Evolutionary conservation across 2,888 invertebrate species (phyloP), one percentile per base, ranked within the genome.

Genomic region (Phaonia tiefii): DNA sequence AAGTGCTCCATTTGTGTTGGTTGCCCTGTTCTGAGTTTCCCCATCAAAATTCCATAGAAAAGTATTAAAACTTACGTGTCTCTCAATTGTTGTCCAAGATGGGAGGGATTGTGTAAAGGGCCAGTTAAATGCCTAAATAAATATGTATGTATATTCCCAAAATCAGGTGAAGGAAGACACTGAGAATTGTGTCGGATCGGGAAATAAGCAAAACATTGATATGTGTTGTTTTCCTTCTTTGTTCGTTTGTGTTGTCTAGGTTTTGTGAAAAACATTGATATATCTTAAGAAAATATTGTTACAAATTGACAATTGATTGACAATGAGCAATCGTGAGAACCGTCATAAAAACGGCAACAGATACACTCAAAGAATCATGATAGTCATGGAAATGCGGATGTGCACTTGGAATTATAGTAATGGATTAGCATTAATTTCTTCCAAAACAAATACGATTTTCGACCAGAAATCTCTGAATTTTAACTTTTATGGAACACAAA

Each of bases 301-400:
- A 71, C 58, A 44, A 42, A 63, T 63, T 75, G 78, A 81, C 71
- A 72, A 46, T n/a, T 75, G 81, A 81, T 81, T 81, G 81, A 78
- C 81, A 65, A 39, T 42, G 13, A 39, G 4, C 63, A 20, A 39
- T 42, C 42, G 22, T 5, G 22, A 8, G 31, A 31, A 31, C n/a
- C 8, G n/a, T 5, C 25, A 54, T 31, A 11, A 44, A 54, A 22
- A 25, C 25, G 25, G 20, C 4, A 7, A 17, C 49, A 49, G n/a
- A 2, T 54, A 54, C 54, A 54, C 54, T 54, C 54, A 22, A 22
- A 54, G 31, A 31, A 31, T 5, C 4, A 31, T 31, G 31, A n/a
- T n/a, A n/a, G n/a, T n/a, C n/a, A n/a, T n/a, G n/a, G n/a, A n/a
- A n/a, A n/a, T n/a, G n/a, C n/a, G n/a, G n/a, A n/a, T n/a, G n/a